phyloP scores from a whole-genome alignment of 2,888 invertebrate species.

The Capitulum mitella region DNA sequence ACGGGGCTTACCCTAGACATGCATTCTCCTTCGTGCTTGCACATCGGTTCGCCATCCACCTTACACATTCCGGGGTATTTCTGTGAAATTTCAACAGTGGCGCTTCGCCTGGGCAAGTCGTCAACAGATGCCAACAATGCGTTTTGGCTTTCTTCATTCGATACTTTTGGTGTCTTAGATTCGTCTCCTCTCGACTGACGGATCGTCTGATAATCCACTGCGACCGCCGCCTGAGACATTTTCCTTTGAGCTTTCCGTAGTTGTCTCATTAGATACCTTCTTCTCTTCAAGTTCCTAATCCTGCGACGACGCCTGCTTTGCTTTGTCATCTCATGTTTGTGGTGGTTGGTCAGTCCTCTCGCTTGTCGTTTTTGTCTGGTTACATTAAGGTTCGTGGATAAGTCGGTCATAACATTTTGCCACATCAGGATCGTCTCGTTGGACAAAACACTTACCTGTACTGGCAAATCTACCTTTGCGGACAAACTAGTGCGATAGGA shows the following conservation, averaged over 20 bases:
- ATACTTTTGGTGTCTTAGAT: neutral
- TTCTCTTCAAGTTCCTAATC: neutral
- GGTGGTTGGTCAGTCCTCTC: too few relatives aligned
- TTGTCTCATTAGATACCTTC: neutral
- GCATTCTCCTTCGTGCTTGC: constrained; percentile 2
- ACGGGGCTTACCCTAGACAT: constrained; percentile 13
- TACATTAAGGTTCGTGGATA: too few relatives aligned
- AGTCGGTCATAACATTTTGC: too few relatives aligned
- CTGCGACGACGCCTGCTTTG: too few relatives aligned
- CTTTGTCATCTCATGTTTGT: too few relatives aligned
- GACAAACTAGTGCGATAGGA: too few relatives aligned
- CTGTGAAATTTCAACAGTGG: neutral
- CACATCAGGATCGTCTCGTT: too few relatives aligned
- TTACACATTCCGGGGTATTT: neutral
- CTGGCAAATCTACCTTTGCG: too few relatives aligned
- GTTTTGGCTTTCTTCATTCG: neutral
- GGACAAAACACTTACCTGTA: too few relatives aligned
- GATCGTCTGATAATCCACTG: neutral
- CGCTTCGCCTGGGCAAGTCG: neutral
- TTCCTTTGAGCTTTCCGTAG: neutral
- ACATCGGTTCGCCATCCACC: neutral
- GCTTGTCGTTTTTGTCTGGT: too few relatives aligned
- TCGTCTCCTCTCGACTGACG: neutral
- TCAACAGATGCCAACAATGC: neutral
- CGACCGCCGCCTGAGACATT: too few relatives aligned